These are phyloP conservation scores for Eulemur rufifrons DNA, from an alignment of 2,113 vertebrate genomes.

Conservation along the genomic window DNA sequence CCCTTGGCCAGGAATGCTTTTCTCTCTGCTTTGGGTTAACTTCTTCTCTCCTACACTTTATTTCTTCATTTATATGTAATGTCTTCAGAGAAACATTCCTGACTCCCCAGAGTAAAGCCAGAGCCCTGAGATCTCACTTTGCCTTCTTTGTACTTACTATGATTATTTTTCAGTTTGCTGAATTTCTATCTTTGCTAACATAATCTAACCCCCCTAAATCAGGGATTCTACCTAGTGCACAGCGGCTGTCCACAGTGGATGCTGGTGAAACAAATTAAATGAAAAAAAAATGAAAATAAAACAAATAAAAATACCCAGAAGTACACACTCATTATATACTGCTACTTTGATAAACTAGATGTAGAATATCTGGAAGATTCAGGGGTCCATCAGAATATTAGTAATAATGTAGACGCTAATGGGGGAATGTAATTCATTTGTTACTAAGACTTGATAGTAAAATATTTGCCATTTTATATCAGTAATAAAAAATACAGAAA, in stretches of 20 bases:
- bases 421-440: neutral
- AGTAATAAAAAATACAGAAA: neutral
- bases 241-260: neutral
- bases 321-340: neutral
- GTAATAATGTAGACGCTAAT: neutral
- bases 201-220: too few species aligned
- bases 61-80: neutral
- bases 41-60: neutral
- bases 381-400: neutral
- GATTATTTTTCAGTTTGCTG: neutral
- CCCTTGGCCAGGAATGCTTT: neutral
- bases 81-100: neutral
- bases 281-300: neutral
- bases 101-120: neutral
- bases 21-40: neutral
- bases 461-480: slow-evolving; percentile 19
- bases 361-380: neutral
- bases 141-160: neutral
- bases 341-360: neutral
- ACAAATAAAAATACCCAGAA: neutral
- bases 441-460: neutral
- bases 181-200: neutral
- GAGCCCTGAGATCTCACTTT: neutral
- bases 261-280: neutral
- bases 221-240: neutral